phyloP scores from a whole-genome alignment of 2,797 vertebrate genomes.

The Falco concolor region DNA sequence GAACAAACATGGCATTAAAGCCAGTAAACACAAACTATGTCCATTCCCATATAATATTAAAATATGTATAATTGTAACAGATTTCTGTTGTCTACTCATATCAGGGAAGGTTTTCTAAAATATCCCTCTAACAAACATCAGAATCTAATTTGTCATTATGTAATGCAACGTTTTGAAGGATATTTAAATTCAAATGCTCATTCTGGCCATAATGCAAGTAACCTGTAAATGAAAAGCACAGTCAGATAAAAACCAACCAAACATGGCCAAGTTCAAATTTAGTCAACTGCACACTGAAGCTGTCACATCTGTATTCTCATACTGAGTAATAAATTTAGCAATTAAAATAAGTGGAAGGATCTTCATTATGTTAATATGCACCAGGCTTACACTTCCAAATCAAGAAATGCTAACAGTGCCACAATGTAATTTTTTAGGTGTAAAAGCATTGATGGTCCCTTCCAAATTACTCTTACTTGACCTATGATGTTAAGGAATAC shows the following conservation, averaged over 20 bases:
- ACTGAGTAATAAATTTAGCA: neutral
- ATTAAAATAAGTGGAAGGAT: neutral
- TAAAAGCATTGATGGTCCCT: neutral
- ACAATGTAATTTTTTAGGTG: neutral
- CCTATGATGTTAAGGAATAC: neutral
- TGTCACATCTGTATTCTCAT: neutral
- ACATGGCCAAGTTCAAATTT: neutral
- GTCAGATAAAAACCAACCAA: neutral
- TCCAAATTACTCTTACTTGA: neutral
- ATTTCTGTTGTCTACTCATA: neutral
- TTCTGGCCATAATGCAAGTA: neutral
- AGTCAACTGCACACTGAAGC: neutral
- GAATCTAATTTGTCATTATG: neutral
- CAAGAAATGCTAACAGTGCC: neutral
- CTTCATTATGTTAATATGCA: neutral
- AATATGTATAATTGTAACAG: neutral
- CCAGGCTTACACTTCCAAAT: neutral
- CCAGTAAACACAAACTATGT: neutral
- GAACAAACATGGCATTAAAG: neutral
- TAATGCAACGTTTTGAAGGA: neutral
- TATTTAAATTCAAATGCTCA: neutral
- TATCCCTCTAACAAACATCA: neutral
- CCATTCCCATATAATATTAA: neutral
- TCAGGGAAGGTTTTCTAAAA: neutral
- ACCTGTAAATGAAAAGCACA: neutral